These are phyloP conservation scores for Dipodomys ordii DNA, from an alignment of 2,113 vertebrate genomes.

Conservation along the genomic window DNA sequence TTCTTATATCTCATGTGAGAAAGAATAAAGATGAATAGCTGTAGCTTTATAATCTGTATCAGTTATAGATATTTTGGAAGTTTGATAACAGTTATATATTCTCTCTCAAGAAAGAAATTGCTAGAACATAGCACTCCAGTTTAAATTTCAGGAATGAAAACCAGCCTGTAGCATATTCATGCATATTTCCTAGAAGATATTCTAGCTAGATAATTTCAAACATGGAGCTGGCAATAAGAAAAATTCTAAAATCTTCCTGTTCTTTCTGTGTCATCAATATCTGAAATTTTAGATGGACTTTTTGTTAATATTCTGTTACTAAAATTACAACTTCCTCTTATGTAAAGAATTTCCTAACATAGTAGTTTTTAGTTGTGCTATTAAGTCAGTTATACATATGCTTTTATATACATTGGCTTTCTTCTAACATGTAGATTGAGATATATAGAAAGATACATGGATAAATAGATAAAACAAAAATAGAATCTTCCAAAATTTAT, in stretches of 20 bases:
- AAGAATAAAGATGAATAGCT: neutral
- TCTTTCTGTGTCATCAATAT: neutral
- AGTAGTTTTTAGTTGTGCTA: neutral
- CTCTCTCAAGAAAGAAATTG: neutral
- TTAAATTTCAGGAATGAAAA: slow-evolving; percentile 1
- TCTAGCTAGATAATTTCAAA: neutral
- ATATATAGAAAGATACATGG: too few relatives aligned
- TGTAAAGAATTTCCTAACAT: neutral
- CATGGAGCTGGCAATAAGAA: neutral
- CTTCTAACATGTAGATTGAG: neutral
- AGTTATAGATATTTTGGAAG: neutral
- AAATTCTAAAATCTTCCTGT: neutral
- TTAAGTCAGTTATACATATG: neutral
- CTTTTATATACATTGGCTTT: neutral
- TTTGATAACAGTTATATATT: neutral
- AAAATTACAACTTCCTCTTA: neutral
- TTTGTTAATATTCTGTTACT: neutral
- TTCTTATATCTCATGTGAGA: neutral
- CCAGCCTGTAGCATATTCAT: neutral
- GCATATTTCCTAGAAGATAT: neutral
- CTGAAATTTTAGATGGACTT: neutral
- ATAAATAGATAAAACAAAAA: too few relatives aligned
- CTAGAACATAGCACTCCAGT: neutral
- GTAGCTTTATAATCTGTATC: neutral
- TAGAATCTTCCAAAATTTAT: neutral